Evolutionary conservation across 1,140 invertebrate species (phyloP).

Genomic region (Lepidotrigona ventralis): DNA sequence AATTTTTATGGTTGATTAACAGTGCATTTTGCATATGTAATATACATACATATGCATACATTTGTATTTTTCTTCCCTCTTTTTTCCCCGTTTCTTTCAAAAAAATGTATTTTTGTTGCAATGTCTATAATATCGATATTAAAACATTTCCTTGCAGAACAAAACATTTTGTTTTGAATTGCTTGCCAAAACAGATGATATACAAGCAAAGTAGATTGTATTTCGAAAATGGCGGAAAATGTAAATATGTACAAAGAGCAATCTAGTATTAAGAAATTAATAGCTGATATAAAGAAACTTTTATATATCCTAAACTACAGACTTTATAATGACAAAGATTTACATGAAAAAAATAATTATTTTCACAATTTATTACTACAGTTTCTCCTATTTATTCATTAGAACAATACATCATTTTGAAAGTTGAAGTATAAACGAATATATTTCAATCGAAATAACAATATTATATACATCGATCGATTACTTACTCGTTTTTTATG

Average conservation of each 20-base stretch:
- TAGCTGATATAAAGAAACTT: neutral
- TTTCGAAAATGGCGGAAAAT: neutral
- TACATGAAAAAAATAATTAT: neutral
- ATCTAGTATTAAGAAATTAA: neutral
- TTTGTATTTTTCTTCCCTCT: neutral
- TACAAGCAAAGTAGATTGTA: neutral
- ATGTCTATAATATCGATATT: neutral
- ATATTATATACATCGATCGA: neutral
- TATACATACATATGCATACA: neutral
- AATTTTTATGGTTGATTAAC: neutral
- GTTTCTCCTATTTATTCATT: neutral
- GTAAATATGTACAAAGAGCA: neutral
- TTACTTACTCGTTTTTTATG: conserved; percentile 31
- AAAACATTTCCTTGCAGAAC: neutral
- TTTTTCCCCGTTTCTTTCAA: neutral
- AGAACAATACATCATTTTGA: no score
- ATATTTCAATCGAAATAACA: neutral
- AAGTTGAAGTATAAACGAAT: neutral
- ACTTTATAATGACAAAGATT: neutral
- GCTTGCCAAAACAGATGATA: neutral
- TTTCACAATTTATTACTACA: neutral
- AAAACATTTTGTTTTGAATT: neutral
- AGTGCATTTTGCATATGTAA: neutral
- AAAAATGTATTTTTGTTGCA: neutral
- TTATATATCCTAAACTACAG: neutral